A percentile compares a stretch with the other conserved stretches of the same genome.
phyloP scores from a whole-genome alignment of 2,888 invertebrate genomes.

The Orchestes rusci region DNA sequence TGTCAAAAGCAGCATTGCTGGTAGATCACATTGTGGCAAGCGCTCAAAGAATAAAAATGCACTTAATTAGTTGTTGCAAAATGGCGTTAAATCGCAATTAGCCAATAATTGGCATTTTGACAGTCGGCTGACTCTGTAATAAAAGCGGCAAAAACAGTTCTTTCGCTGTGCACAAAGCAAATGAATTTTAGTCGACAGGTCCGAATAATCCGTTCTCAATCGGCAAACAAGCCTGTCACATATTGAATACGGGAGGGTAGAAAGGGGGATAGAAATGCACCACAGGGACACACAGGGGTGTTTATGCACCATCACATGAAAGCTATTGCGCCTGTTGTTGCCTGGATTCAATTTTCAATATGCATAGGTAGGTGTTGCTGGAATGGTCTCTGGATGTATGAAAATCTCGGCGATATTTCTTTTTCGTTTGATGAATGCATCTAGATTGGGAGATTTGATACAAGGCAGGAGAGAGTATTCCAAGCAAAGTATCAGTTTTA shows the following conservation, averaged over 20 bases:
- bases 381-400: no score
- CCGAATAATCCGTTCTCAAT: constrained; percentile 42
- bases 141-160: constrained; percentile 32
- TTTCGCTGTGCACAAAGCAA: constrained; percentile 33
- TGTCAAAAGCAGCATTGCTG: constrained; percentile 17
- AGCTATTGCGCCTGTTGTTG: constrained; percentile 40
- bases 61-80: constrained; percentile 26
- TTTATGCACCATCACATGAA: constrained; percentile 41
- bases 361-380: no score
- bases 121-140: constrained; percentile 33
- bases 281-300: constrained; percentile 31
- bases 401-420: no score
- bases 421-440: no score
- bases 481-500: no score
- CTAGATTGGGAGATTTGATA: no score
- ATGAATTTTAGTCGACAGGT: constrained; percentile 43
- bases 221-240: constrained; percentile 42
- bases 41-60: constrained; percentile 23
- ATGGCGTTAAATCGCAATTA: constrained; percentile 31
- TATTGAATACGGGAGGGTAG: constrained; percentile 33
- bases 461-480: no score
- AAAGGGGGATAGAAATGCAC: constrained; percentile 10
- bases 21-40: constrained; percentile 10
- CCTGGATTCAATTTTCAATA: constrained; percentile 45
- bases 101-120: constrained; percentile 34